Evolutionary conservation across 2,113 vertebrate genomes (phyloP).

Genomic region (Anolis carolinensis): DNA sequence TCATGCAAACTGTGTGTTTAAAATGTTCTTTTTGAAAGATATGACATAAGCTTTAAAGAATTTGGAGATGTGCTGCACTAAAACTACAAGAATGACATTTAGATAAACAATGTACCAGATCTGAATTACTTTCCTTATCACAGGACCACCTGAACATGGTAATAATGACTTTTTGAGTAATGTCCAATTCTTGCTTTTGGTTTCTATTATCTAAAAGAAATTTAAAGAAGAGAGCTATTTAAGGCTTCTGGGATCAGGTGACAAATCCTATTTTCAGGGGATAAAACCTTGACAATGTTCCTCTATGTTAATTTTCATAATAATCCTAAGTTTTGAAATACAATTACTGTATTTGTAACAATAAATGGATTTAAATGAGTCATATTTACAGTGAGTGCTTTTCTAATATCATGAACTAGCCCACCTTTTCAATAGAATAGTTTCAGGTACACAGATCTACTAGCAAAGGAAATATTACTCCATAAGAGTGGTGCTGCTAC

Average conservation of each 20-base stretch:
- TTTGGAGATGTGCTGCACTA: conserved; percentile 44
- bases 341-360: conserved; percentile 56
- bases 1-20: background rate
- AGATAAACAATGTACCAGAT: conserved; percentile 38
- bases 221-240: conserved; percentile 20
- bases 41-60: conserved; percentile 40
- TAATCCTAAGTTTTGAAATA: conserved; percentile 48
- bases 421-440: conserved; percentile 52
- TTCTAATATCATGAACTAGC: conserved; percentile 51
- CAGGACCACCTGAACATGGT: conserved; percentile 25
- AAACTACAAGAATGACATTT: conserved; percentile 31
- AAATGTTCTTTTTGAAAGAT: background rate
- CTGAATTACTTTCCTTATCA: conserved; percentile 6
- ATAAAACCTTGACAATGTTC: conserved; percentile 69
- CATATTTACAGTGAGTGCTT: conserved; percentile 58
- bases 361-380: conserved; percentile 47
- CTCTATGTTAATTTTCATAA: conserved; percentile 57
- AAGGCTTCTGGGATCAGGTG: conserved; percentile 43
- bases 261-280: conserved; percentile 30
- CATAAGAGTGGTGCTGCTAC: conserved; percentile 63
- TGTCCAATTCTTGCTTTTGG: conserved; percentile 51
- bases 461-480: conserved; percentile 59
- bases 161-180: conserved; percentile 58
- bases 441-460: conserved; percentile 53
- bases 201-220: conserved; percentile 18